Evolutionary conservation across 2,113 vertebrate genomes (phyloP).

Genomic region (Corythornis cristatus): DNA sequence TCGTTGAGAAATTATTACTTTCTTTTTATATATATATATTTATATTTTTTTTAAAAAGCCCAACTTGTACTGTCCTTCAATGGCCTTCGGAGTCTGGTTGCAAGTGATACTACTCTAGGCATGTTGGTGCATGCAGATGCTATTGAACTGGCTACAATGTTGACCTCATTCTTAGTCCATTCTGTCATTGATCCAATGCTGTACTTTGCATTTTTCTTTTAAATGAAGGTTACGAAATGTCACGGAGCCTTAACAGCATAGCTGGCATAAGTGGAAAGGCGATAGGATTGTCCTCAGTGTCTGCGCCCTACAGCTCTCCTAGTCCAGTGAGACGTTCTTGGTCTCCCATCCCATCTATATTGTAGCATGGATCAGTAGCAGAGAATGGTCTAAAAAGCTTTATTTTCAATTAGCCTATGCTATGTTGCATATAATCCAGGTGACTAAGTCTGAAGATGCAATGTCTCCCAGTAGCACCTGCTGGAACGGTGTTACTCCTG

Average conservation of each 20-base stretch:
- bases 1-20: neutral
- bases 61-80: conserved; percentile 17
- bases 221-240: conserved; percentile 90
- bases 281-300: conserved; percentile 85
- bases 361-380: conserved; percentile 81
- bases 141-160: conserved; percentile 71
- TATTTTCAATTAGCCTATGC: conserved; percentile 69
- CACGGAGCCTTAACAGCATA: conserved; percentile 89
- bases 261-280: conserved; percentile 85
- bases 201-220: conserved; percentile 84
- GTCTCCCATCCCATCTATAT: conserved; percentile 90
- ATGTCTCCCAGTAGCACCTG: conserved; percentile 61
- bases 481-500: conserved; percentile 59
- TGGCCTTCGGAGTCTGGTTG: conserved; percentile 64
- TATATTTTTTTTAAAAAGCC: neutral
- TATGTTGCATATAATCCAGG: conserved; percentile 69
- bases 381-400: conserved; percentile 76
- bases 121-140: conserved; percentile 81
- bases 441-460: conserved; percentile 72
- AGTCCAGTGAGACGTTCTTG: conserved; percentile 89
- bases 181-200: conserved; percentile 80
- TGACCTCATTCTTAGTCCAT: conserved; percentile 85
- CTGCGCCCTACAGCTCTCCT: conserved; percentile 87
- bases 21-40: neutral
- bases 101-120: conserved; percentile 73